Conservation (phyloP, 2,113 vertebrate species). For the Ophiodon elongatus region DNA sequence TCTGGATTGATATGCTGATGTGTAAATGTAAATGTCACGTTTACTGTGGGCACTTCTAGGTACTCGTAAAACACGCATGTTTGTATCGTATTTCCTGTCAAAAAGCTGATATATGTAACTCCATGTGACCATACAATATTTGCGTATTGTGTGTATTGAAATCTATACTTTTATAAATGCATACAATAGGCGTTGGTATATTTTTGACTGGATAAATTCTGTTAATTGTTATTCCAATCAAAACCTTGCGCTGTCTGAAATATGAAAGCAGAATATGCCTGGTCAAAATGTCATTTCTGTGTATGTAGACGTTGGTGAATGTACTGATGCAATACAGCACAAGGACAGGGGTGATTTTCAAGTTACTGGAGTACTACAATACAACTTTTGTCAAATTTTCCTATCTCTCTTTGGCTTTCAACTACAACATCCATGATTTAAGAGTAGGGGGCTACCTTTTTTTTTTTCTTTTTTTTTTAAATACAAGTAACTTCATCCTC, state of each 20-base stretch:
- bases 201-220: slow-evolving; percentile 52
- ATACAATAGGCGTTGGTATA: slow-evolving; percentile 73
- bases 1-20: slow-evolving; percentile 75
- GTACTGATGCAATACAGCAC: slow-evolving; percentile 77
- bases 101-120: slow-evolving; percentile 64
- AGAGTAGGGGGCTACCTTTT: slow-evolving; percentile 17
- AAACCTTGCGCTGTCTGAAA: slow-evolving; percentile 33
- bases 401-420: slow-evolving; percentile 18
- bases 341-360: slow-evolving; percentile 61
- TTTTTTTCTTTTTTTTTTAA: background rate
- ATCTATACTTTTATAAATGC: slow-evolving; percentile 67
- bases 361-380: slow-evolving; percentile 36
- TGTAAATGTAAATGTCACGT: slow-evolving; percentile 79
- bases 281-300: slow-evolving; percentile 51
- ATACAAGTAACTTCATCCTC: slow-evolving; percentile 46
- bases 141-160: slow-evolving; percentile 74
- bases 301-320: slow-evolving; percentile 76
- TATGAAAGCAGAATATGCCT: slow-evolving; percentile 52
- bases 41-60: slow-evolving; percentile 71
- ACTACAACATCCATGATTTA: slow-evolving; percentile 26
- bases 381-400: slow-evolving; percentile 18
- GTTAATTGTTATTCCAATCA: slow-evolving; percentile 25
- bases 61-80: slow-evolving; percentile 79
- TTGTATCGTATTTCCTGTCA: slow-evolving; percentile 71
- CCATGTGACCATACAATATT: slow-evolving; percentile 65